Percentiles rank a stretch among this genome's conserved stretches.
These are phyloP conservation scores for Limnodromus scolopaceus DNA, from an alignment of 2,797 vertebrate species.

Conservation along the genomic window DNA sequence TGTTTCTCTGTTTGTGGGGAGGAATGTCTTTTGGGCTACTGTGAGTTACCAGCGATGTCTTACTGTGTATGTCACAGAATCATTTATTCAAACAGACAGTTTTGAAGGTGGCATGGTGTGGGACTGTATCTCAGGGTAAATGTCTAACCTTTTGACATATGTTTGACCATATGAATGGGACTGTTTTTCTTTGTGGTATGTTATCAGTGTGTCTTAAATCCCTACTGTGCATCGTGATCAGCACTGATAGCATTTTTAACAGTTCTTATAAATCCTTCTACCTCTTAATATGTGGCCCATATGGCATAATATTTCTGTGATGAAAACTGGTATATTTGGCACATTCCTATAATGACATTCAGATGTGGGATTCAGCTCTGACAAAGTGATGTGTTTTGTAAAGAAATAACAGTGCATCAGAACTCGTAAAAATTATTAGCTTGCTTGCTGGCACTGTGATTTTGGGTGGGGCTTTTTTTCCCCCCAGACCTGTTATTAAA, in stretches of 20 bases:
- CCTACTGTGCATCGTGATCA: not conserved
- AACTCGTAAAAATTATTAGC: not conserved
- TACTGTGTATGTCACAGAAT: not conserved
- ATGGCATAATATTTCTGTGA: not conserved
- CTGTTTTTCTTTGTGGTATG: not conserved
- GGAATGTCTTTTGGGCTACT: not conserved
- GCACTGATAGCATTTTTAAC: not conserved
- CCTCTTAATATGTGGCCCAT: not conserved
- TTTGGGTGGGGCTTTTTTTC: accelerated
- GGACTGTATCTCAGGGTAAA: not conserved
- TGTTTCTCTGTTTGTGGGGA: not conserved
- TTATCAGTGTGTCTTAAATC: not conserved
- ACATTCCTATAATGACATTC: not conserved
- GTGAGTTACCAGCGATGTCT: not conserved
- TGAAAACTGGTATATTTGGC: not conserved
- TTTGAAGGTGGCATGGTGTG: not conserved
- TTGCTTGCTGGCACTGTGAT: not conserved
- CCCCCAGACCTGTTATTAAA: not conserved
- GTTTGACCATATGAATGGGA: not conserved
- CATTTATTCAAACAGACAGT: not conserved
- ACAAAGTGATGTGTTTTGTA: not conserved
- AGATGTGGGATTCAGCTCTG: not conserved
- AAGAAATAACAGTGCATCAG: not conserved
- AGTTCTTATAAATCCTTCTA: not conserved
- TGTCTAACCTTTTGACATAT: not conserved